Base-by-base conservation (phyloP, 2,797 vertebrate genomes). In the Gambelia wislizenii region DNA sequence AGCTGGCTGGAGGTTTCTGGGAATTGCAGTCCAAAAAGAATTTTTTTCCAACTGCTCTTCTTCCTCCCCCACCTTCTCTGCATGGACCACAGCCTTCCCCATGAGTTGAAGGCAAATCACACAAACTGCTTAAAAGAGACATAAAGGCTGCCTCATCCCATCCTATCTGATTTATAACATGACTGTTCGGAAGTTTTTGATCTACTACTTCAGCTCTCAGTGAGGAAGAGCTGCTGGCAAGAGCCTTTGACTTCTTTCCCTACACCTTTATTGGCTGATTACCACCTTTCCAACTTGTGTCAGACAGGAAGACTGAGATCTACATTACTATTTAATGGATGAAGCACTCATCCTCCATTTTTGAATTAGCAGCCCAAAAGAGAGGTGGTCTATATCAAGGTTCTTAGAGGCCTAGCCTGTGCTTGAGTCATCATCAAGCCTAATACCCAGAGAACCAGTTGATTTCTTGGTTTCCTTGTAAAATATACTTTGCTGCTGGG, bases 241-340 rank as follows among this genome's bases (percentile, higher is more conserved):
- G 97, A 97, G 97, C 97, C 94, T 96, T 95, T 87, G 95, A 83
- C 92, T 93, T 92, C 96, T 95, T 93, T 96, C 96, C 91, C 97
- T 97, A 96, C 96, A 96, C 96, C 96, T 95, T 97, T 96, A 97
- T 97, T 97, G 97, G 97, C 95, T 96, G 87, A 96, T 92, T 95
- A 91, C 94, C 96, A 97, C 97, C 97, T 97, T 81, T 97, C 96
- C 94, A 96, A 95, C 95, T 94, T 96, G 95, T 97, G 97, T 97
- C 97, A 97, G 30, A 67, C 64, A 67, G 64, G 64, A 67, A 67
- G 64, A 67, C 27, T 96, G 95, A 95, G 94, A 96, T 94, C 95
- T 95, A 95, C 96, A 96, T 97, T 97, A 97, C 97, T 97, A 97
- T 97, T 97, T 97, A 97, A 97, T 96, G 95, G 95, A 95, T 95